Evolutionary conservation across 30 jellyfish, hydroid and myxozoan species (phyloP).

Genomic region (Aurelia aurita): DNA sequence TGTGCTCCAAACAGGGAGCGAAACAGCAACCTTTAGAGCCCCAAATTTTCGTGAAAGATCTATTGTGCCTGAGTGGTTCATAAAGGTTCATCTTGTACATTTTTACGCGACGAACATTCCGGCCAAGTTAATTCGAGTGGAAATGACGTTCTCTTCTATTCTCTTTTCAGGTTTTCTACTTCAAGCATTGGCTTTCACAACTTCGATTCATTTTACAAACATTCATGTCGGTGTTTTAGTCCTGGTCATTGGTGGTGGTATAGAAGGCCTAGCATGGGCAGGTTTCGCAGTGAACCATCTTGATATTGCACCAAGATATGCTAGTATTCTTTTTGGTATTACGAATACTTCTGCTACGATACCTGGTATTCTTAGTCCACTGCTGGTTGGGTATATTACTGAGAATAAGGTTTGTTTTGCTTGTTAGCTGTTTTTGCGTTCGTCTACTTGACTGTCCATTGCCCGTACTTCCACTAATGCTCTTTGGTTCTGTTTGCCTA

Average conservation of each 20-base stretch:
- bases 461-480: no score
- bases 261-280: constrained; percentile 96
- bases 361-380: constrained; percentile 89
- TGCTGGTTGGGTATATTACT: constrained; percentile 86
- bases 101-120: no score
- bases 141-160: no score
- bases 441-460: no score
- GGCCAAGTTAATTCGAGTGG: no score
- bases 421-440: background rate
- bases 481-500: no score
- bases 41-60: no score
- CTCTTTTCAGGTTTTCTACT: constrained; percentile 68
- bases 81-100: no score
- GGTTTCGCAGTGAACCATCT: constrained; percentile 97
- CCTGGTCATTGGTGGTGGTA: constrained; percentile 86
- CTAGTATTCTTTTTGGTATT: constrained; percentile 91
- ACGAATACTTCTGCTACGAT: constrained; percentile 93
- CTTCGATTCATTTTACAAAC: constrained; percentile 53
- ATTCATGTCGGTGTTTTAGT: constrained; percentile 68
- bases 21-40: no score
- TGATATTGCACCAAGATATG: constrained; percentile 94
- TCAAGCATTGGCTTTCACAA: constrained; percentile 80
- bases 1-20: no score
- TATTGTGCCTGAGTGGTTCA: no score
- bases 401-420: constrained; percentile 53